Evolutionary conservation across 35 echinoderm and acorn worm genomes (phyloP).

Genomic region (Lytechinus variegatus): DNA sequence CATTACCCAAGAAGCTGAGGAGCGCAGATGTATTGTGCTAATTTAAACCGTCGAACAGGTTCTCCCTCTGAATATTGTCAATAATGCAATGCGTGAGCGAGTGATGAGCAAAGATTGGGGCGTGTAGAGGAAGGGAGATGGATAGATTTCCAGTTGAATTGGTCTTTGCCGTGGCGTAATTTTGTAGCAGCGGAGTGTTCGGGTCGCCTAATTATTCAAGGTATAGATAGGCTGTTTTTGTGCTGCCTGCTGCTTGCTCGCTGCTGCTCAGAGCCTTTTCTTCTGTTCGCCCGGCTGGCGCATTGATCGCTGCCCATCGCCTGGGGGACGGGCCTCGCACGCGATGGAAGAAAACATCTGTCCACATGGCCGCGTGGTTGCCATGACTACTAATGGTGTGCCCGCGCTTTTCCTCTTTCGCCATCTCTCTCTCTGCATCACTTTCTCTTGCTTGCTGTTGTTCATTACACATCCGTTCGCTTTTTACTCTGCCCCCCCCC

Average conservation of each 20-base stretch:
- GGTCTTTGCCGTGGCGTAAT: conserved; percentile 35
- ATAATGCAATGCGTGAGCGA: not conserved
- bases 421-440: conserved; percentile 6
- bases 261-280: not conserved
- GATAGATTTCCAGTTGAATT: conserved; percentile 28
- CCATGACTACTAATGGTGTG: conserved; percentile 48
- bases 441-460: not conserved
- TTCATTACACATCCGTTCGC: not conserved
- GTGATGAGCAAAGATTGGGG: not conserved
- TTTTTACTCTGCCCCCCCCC: not conserved
- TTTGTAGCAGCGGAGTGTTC: conserved; percentile 25
- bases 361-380: conserved; percentile 45
- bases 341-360: conserved; percentile 48
- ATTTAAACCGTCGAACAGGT: not conserved
- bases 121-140: not conserved
- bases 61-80: not conserved
- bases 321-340: conserved; percentile 28
- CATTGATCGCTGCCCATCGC: conserved; percentile 43
- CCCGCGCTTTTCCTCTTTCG: not conserved
- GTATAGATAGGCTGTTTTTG: conserved; percentile 40
- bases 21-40: not conserved
- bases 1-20: not conserved
- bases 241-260: conserved; percentile 1
- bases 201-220: conserved; percentile 52
- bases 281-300: conserved; percentile 28